phyloP scores from a whole-genome alignment of 2,797 vertebrate species.

The Dendrocincla fuliginosa region DNA sequence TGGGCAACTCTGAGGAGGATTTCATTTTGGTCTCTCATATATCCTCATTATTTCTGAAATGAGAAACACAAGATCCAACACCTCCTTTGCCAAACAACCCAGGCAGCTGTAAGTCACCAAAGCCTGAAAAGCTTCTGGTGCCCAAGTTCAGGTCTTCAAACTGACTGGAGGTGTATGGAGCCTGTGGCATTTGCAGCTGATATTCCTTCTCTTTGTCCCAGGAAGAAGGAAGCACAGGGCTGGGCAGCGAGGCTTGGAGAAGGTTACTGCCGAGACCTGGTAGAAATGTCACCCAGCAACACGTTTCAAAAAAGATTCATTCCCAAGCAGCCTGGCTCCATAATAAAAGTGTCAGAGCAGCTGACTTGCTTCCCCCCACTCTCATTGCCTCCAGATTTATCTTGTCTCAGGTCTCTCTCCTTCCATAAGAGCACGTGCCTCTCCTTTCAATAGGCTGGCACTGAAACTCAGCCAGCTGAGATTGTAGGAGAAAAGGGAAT shows the following conservation, averaged over 20 bases:
- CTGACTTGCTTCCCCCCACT: neutral
- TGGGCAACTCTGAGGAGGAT: neutral
- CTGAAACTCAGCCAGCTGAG: neutral
- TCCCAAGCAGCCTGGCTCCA: constrained; percentile 31
- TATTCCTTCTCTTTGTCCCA: neutral
- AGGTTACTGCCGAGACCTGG: constrained; percentile 15
- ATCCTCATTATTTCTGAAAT: neutral
- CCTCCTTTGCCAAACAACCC: neutral
- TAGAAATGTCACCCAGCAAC: constrained; percentile 48
- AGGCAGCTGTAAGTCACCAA: neutral
- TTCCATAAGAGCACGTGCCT: neutral
- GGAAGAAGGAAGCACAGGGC: neutral
- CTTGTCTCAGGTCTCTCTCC: constrained; percentile 30
- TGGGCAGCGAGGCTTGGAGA: neutral
- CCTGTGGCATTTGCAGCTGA: neutral
- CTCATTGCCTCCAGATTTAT: constrained; percentile 40
- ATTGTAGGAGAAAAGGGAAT: neutral
- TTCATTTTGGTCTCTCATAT: neutral
- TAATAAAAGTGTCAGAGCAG: constrained; percentile 51
- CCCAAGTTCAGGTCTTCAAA: neutral
- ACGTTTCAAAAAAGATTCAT: constrained; percentile 27
- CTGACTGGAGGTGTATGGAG: neutral
- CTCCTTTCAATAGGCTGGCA: constrained; percentile 16
- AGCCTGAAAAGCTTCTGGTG: neutral
- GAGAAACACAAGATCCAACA: neutral